phyloP scores from a whole-genome alignment of 2,888 invertebrate genomes.

The Melieria crassipennis region DNA sequence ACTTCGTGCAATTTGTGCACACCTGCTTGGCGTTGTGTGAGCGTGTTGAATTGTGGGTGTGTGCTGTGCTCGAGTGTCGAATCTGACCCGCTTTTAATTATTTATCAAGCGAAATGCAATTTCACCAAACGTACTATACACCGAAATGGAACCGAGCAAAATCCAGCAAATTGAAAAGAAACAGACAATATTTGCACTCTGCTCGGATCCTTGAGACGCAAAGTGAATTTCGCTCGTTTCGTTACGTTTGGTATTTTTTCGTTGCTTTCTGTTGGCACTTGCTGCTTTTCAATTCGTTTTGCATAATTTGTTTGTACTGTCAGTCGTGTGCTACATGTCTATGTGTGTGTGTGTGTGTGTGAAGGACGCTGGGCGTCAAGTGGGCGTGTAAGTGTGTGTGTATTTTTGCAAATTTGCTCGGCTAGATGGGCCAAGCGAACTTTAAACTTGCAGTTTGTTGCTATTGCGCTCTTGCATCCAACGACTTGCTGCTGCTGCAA shows the following conservation, averaged over 20 bases:
- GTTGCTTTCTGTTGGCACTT: slow-evolving; percentile 31
- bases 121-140: slow-evolving; percentile 47
- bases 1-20: no score
- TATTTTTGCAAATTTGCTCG: no score
- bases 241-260: slow-evolving; percentile 11
- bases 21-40: no score
- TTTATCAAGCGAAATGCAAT: slow-evolving; percentile 44
- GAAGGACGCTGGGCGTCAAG: no score
- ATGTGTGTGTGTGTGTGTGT: background rate
- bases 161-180: slow-evolving; percentile 39
- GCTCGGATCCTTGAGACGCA: slow-evolving; percentile 2
- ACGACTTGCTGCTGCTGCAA: no score
- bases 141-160: slow-evolving; percentile 39
- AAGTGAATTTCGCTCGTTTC: slow-evolving; percentile 12
- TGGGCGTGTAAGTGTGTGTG: no score
- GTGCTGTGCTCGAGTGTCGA: background rate
- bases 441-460: no score
- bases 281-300: slow-evolving; percentile 25
- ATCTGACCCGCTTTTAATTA: slow-evolving; percentile 6
- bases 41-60: background rate
- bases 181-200: background rate
- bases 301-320: slow-evolving; percentile 34
- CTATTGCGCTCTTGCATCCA: no score
- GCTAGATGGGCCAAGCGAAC: no score
- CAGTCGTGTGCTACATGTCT: slow-evolving; percentile 10